phyloP scores from a whole-genome alignment of 1,140 invertebrate genomes.

The Gonioctena quinquepunctata region DNA sequence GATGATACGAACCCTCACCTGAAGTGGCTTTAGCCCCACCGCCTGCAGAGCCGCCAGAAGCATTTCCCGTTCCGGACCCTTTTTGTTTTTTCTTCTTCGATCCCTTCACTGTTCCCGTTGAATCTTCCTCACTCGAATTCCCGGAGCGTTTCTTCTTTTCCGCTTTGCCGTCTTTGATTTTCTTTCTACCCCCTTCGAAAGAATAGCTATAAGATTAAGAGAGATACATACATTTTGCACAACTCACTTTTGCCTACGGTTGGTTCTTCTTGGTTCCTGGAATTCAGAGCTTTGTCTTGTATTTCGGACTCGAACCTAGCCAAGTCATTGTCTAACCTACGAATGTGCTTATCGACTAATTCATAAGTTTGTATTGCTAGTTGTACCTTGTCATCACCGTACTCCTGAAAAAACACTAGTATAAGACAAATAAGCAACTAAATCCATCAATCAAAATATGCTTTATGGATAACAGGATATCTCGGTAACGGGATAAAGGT shows the following conservation, averaged over 20 bases:
- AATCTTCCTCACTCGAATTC: constrained; percentile 65
- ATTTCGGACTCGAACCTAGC: constrained; percentile 96
- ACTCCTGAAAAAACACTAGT: constrained; percentile 61
- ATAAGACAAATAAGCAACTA: too few species aligned
- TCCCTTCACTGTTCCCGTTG: constrained; percentile 63
- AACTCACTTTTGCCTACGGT: constrained; percentile 58
- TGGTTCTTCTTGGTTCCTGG: constrained; percentile 66
- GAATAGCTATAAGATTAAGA: background rate
- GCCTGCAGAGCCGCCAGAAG: constrained; percentile 36
- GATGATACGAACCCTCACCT: constrained; percentile 53
- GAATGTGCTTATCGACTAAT: constrained; percentile 97
- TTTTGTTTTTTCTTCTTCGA: constrained; percentile 74
- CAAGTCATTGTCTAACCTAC: constrained; percentile 92
- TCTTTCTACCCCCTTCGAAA: constrained; percentile 63
- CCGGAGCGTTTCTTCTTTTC: constrained; percentile 67
- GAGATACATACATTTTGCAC: background rate
- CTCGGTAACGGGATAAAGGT: too few species aligned
- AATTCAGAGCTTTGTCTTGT: constrained; percentile 87
- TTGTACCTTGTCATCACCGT: constrained; percentile 96
- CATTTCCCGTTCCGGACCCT: constrained; percentile 55
- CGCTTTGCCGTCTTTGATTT: constrained; percentile 59
- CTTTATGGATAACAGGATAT: too few species aligned
- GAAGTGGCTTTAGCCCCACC: constrained; percentile 44
- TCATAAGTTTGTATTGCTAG: constrained; percentile 98
- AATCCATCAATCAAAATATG: too few species aligned